phyloP scores from a whole-genome alignment of 1,140 invertebrate genomes.

The Archegozetes longisetosus region DNA sequence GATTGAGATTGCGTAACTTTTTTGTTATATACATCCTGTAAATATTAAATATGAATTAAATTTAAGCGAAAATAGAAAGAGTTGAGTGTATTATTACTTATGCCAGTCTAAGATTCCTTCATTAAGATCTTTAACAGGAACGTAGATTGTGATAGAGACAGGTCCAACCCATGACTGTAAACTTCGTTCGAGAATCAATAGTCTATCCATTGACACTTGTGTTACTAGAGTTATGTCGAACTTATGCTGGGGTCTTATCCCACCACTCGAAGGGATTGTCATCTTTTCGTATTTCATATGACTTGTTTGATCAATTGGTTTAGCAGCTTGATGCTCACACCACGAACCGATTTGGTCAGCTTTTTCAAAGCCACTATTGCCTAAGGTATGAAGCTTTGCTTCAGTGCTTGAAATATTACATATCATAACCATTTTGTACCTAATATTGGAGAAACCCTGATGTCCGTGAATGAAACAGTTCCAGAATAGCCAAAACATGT shows the following conservation, averaged over 20 bases:
- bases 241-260: not conserved
- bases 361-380: no score
- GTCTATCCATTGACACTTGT: conserved; percentile 25
- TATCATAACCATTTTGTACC: conserved; percentile 6
- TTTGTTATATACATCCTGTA: conserved; percentile 23
- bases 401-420: not conserved
- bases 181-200: conserved; percentile 21
- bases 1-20: conserved; percentile 21
- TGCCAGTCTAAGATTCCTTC: conserved; percentile 22
- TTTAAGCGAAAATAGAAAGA: not conserved
- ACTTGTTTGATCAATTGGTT: not conserved
- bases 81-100: conserved; percentile 14
- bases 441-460: conserved; percentile 1
- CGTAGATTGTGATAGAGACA: conserved; percentile 23
- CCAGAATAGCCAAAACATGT: conserved; percentile 23
- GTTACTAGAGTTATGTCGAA: conserved; percentile 22
- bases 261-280: not conserved
- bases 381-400: not conserved
- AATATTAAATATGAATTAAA: conserved; percentile 1
- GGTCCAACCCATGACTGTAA: conserved; percentile 23
- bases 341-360: conserved; percentile 1
- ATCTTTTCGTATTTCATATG: not conserved
- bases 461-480: conserved; percentile 21
- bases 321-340: conserved; percentile 5
- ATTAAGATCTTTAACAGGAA: conserved; percentile 18